Conservation (phyloP, 2,113 vertebrate species). For the Oxyura jamaicensis region DNA sequence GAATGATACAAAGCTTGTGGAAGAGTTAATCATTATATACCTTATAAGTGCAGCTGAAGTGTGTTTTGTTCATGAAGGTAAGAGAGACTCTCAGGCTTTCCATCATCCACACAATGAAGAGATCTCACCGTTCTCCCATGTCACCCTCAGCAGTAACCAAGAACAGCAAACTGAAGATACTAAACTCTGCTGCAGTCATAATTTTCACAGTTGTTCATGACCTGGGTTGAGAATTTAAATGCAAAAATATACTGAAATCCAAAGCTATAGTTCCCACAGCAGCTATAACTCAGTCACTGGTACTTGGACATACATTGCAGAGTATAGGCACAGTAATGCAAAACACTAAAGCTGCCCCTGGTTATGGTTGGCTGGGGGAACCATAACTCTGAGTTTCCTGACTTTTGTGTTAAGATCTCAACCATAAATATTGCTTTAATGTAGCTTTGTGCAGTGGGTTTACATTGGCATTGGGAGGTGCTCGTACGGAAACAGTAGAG, state of each 20-base stretch:
- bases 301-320: conserved; percentile 14
- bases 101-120: neutral
- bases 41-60: neutral
- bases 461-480: conserved; percentile 62
- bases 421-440: conserved; percentile 60
- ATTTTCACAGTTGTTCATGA: conserved; percentile 35
- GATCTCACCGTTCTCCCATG: neutral
- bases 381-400: conserved; percentile 65
- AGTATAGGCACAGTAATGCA: neutral
- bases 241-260: neutral
- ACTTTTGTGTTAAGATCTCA: conserved; percentile 62
- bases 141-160: neutral
- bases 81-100: neutral
- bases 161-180: neutral
- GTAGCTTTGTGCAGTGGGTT: conserved; percentile 56
- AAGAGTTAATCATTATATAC: conserved; percentile 1
- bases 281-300: conserved; percentile 29
- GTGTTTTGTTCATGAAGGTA: neutral
- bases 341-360: conserved; percentile 36
- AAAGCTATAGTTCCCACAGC: conserved; percentile 32
- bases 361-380: conserved; percentile 54
- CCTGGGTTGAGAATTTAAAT: conserved; percentile 15
- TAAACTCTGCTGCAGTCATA: neutral
- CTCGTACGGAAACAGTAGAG: conserved; percentile 53
- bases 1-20: neutral